Evolutionary conservation across 2,113 vertebrate genomes (phyloP), one percentile per base, ranked within the genome.

Genomic region (Osmerus eperlanus): DNA sequence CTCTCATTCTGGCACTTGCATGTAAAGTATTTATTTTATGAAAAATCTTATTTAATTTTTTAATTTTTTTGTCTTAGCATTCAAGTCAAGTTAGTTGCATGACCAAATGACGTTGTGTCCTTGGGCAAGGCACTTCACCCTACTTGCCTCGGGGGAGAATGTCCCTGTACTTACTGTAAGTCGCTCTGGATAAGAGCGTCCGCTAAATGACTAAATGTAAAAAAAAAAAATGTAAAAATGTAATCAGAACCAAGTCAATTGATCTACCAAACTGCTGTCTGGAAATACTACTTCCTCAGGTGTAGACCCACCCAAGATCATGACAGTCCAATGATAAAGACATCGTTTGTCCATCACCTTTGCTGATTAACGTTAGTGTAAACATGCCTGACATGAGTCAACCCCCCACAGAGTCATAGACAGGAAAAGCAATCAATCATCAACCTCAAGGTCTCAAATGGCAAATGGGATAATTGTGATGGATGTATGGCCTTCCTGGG

Each of bases 401-500:
- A 32, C 62, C 15, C 25, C 32, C 16, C 23, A 64, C 29, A 36
- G 29, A 18, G 32, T 28, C 29, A 64, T 32, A 29, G 25, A 64
- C 62, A 32, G 62, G 62, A 28, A 64, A 64, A 29, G 62, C 62
- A 15, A 64, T 64, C 62, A 25, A 64, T 64, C 62, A 64, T 64
- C 15, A 64, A 8, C 32, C 29, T 29, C 1, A 32, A 64, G 29
- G 29, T 64, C 62, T 64, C 15, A 64, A 47, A 64, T 64, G 28
- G 29, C 5, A 36, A 64, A 64, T 64, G 28, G 32, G 16, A 18
- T 64, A 36, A 64, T 64, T 64, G 62, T 64, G 62, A 64, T 64
- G 29, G 28, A 64, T 64, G 62, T 16, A 11, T 2, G 14, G 23
- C 25, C 60, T 28, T 62, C 23, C 5, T 29, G 21, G 60, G 23